phyloP scores from a whole-genome alignment of 2,888 invertebrate genomes.

The Chalcis sispes region DNA sequence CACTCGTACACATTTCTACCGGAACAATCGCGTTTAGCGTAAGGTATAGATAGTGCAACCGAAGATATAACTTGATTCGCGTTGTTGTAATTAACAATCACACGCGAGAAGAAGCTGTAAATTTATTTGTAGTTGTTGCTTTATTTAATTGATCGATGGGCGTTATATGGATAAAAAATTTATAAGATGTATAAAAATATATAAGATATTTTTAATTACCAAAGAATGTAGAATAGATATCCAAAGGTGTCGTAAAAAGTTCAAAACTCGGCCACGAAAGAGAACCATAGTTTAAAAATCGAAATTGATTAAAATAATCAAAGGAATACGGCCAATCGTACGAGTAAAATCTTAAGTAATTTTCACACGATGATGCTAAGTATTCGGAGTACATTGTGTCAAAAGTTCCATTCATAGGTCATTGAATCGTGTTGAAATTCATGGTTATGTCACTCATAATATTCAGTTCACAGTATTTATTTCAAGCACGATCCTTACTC shows the following conservation, averaged over 20 bases:
- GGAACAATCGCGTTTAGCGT: too few species aligned
- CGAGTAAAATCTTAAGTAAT: not conserved
- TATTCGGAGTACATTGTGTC: not conserved
- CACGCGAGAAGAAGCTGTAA: too few species aligned
- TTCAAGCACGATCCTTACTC: not conserved
- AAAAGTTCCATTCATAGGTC: slow-evolving; percentile 22
- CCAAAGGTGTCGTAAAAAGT: not conserved
- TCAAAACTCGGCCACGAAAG: not conserved
- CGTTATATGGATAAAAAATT: too few species aligned
- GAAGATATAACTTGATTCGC: too few species aligned
- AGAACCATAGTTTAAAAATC: too few species aligned
- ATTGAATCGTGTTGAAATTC: slow-evolving; percentile 17
- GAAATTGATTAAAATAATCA: not conserved
- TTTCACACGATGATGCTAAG: not conserved
- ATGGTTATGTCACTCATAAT: slow-evolving; percentile 20
- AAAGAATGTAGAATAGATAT: not conserved
- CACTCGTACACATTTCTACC: too few species aligned
- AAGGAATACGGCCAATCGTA: not conserved
- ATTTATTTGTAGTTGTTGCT: too few species aligned
- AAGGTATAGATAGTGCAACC: too few species aligned
- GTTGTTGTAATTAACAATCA: too few species aligned
- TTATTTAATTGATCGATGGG: too few species aligned
- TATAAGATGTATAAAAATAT: too few species aligned
- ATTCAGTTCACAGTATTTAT: slow-evolving; percentile 15
- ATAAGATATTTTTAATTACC: too few species aligned